These are phyloP conservation scores for Baccha elongata DNA, from an alignment of 2,888 invertebrate genomes.

Conservation along the genomic window DNA sequence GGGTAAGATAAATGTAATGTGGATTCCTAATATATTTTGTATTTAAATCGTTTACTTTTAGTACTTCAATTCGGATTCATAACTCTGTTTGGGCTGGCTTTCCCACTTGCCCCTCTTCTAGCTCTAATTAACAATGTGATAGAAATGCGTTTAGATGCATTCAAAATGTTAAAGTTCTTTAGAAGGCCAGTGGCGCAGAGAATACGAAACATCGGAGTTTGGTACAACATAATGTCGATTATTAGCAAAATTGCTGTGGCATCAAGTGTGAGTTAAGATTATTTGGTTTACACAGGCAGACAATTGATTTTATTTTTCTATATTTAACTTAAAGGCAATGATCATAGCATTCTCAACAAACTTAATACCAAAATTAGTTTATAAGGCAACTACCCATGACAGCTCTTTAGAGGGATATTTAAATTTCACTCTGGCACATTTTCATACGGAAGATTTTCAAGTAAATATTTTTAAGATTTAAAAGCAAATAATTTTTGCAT, in stretches of 20 bases:
- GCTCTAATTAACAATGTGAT: conserved; percentile 92
- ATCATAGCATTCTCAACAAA: conserved; percentile 93
- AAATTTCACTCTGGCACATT: conserved; percentile 87
- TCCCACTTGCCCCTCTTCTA: conserved; percentile 92
- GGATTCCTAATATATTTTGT: too few relatives aligned
- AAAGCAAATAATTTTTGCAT: not conserved
- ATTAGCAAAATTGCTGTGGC: conserved; percentile 89
- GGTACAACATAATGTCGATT: conserved; percentile 89
- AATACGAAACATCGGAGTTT: conserved; percentile 90
- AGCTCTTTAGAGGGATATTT: conserved; percentile 86
- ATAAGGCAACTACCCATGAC: conserved; percentile 83
- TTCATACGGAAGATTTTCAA: conserved; percentile 86
- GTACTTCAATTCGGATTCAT: conserved; percentile 94
- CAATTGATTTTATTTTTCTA: not conserved
- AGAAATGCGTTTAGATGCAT: conserved; percentile 92
- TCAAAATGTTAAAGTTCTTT: conserved; percentile 89
- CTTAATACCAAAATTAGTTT: conserved; percentile 90
- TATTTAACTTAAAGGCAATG: conserved; percentile 85
- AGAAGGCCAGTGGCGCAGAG: conserved; percentile 89
- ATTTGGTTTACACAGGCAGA: not conserved
- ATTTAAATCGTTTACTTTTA: conserved; percentile 79
- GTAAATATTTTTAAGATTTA: conserved; percentile 51
- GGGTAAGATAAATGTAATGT: conserved; percentile 83
- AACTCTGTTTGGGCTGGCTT: conserved; percentile 92
- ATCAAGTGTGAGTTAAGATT: conserved; percentile 87